Conservation (phyloP, 2,888 invertebrate genomes). For the Chaitophorus viminalis region DNA sequence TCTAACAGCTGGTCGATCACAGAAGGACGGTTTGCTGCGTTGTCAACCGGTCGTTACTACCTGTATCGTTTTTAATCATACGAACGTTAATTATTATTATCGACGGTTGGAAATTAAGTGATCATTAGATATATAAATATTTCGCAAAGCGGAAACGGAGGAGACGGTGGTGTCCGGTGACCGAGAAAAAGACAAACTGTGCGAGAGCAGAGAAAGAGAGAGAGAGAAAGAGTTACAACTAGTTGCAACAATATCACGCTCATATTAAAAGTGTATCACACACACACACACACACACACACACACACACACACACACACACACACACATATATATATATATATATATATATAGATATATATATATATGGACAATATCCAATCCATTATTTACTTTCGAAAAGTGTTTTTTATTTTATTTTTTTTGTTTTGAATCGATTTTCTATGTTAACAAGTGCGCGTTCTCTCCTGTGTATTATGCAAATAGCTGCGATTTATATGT, state of each 20-base stretch:
- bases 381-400: constrained; percentile 34
- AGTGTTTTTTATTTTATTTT: neutral
- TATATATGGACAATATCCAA: too few relatives aligned
- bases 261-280: too few relatives aligned
- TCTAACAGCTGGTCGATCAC: neutral
- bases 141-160: neutral
- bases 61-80: neutral
- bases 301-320: too few relatives aligned
- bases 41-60: neutral
- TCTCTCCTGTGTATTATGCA: neutral
- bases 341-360: too few relatives aligned
- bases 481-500: too few relatives aligned
- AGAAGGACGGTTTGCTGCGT: neutral
- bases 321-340: too few relatives aligned
- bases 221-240: too few relatives aligned
- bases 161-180: neutral
- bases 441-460: neutral
- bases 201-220: too few relatives aligned
- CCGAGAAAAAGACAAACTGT: neutral
- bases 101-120: neutral
- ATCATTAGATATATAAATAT: neutral
- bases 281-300: too few relatives aligned
- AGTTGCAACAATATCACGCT: too few relatives aligned
- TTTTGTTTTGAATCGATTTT: neutral
- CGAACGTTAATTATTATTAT: neutral